phyloP scores from a whole-genome alignment of 2,888 invertebrate genomes.

The Prosapia bicincta region DNA sequence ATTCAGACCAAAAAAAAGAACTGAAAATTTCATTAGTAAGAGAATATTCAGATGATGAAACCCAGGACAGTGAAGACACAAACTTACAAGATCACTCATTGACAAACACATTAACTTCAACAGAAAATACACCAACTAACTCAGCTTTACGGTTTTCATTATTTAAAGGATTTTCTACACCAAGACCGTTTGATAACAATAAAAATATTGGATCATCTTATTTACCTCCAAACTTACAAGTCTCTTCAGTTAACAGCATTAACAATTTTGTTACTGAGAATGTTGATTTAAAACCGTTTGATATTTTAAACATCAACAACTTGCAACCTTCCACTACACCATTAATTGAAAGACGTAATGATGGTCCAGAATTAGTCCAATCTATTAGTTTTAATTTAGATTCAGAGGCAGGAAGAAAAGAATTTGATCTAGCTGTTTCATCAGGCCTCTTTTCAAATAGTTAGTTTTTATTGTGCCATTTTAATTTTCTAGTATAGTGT shows the following conservation, averaged over 20 bases:
- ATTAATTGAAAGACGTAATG: not conserved
- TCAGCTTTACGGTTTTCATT: too few species aligned
- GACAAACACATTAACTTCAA: not conserved
- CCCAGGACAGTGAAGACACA: not conserved
- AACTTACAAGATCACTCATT: not conserved
- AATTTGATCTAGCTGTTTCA: constrained; percentile 3
- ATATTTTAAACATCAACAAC: not conserved
- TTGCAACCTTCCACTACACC: not conserved
- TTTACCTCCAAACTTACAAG: not conserved
- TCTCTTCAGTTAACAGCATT: not conserved
- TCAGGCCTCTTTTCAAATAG: not conserved
- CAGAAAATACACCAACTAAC: not conserved
- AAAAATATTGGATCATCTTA: not conserved
- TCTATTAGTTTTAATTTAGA: constrained; percentile 12
- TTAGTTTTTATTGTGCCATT: not conserved
- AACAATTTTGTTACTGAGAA: not conserved
- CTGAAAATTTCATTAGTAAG: not conserved
- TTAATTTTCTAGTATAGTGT: not conserved
- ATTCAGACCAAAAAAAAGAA: not conserved
- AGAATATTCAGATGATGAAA: not conserved
- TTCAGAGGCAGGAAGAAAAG: constrained; percentile 13
- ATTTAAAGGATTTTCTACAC: not conserved
- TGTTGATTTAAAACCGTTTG: not conserved
- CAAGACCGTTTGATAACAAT: not conserved
- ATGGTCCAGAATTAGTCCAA: constrained; percentile 1